Evolutionary conservation across 2,888 invertebrate species (phyloP), one percentile per base, ranked within the genome.

Genomic region (Pandemis cinnamomeana): DNA sequence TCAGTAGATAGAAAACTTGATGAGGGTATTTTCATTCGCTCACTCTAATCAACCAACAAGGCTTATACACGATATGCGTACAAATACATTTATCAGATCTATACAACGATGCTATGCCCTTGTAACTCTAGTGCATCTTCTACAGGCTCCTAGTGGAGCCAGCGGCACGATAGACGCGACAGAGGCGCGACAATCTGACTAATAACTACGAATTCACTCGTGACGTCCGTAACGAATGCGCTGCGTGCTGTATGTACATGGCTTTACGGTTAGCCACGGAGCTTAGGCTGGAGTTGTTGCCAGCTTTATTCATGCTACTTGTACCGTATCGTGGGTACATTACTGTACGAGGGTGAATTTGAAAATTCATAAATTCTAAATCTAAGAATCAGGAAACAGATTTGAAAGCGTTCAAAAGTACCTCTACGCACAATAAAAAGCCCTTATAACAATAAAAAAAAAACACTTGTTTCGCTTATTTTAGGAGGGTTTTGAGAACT

Each of bases 131-230:
- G 46, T 51, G 51, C n/a, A 51, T n/a, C 11, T 15, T 20, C 7
- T 55, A 15, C 53, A 8, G 58, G 27, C 27, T 68, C 27, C 58
- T 13, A 5, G 44, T 44, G 20, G 42, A 67, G 67, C 13, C 58
- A 13, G 58, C 8, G 67, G 67, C 44, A 67, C 51, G 8, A 48
- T 36, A 60, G 69, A 11, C 10, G 41, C 51, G 70, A 51, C 70
- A 48, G 27, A 8, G 53, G 60, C 71, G 71, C 51, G 67, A 71
- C 71, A 71, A 71, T 60, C 60, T 71, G 71, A 71, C 60, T 71
- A 71, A 71, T 71, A 67, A 71, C 71, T 51, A 66, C 60, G 60
- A 71, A 13, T 55, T 63, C 42, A 63, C 58, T 44, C 60, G 67
- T 61, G 71, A 67, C 67, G 51, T 20, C 44, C 67, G 67, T 71